Evolutionary conservation across 2,797 vertebrate species (phyloP), one percentile per base, ranked within the genome.

Genomic region (Gallinago solitaria): DNA sequence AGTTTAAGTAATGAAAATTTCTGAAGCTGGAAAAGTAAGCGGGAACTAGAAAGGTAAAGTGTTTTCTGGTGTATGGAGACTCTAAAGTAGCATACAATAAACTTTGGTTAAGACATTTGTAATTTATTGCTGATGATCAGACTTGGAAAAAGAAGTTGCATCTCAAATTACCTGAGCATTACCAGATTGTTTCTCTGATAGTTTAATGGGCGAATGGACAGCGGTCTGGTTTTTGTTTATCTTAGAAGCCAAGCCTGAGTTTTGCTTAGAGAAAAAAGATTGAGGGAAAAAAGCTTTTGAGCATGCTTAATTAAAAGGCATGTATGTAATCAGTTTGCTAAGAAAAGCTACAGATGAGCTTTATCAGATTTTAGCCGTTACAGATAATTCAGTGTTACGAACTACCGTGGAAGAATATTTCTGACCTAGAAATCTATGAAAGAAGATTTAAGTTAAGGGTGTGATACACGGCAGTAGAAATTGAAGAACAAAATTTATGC

Each of bases 351-450:
- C 13, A 64, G 37, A 57, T 86, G 41, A 80, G 13, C 19, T 90
- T 75, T 90, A 73, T 94, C 76, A 90, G 54, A 89, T 90, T 87
- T 79, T 56, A 83, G 45, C 33, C n/a, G 32, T 87, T 93, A 50
- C 27, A 57, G 35, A 33, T 43, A 89, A 84, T 84, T 69, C 51
- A 6, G 5, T 84, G 67, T 87, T 60, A 56, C 30, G 87, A 80
- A 25, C 56, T 71, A 71, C 27, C 8, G 2, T 50, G 27, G 24
- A 89, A 77, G 6, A 50, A 39, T 87, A 77, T 67, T 84, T 82
- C 45, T 63, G 78, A 80, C 64, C 60, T 86, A 61, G 50, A 78
- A 88, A 93, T 65, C 41, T 61, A 2, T 74, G 56, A 73, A 78
- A 78, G 51, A 81, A 80, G 25, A 70, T 84, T 77, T 56, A 59